Evolutionary conservation across 1,140 invertebrate genomes (phyloP), one percentile per base, ranked within the genome.

Genomic region (Hyposmocoma kahamanoa): DNA sequence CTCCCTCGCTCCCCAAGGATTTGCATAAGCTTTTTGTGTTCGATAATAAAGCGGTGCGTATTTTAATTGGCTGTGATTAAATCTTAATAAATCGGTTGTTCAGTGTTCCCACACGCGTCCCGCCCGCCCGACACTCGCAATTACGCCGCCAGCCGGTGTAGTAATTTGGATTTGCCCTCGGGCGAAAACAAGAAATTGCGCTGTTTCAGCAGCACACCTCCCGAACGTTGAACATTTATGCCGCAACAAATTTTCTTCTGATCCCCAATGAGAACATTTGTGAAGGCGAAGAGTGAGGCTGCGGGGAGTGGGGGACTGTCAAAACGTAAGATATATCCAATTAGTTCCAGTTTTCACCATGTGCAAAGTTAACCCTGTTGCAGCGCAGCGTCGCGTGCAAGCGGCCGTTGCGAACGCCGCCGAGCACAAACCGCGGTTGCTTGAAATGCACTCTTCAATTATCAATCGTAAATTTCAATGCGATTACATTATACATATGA

Each of bases 31-130:
- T 62, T 66, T 67, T 69, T 61, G 61, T 69, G 47, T 67, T 66
- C 58, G 43, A 53, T 75, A 69, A 73, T 73, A 64, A 67, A 55
- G 57, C 59, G 62, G 59, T 70, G 67, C 64, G 69, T 76, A 71
- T 81, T 78, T 73, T 78, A 82, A 80, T 82, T 80, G 70, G 62
- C 46, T 39, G 50, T 67, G 67, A 79, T 78, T 82, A 79, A 78
- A 78, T 78, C 73, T 78, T 79, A 77, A 78, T 81, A 78, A 81
- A 74, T 73, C 64, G 74, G 62, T 54, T n/a, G n/a, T n/a, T n/a
- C 59, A 58, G 67, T 64, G 67, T 79, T 75, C 67, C 67, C 67
- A 72, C 69, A 72, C 62, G 67, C 63, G 62, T 50, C 47, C 48
- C 57, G 56, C 59, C 54, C 57, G 42, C 59, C 50, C 59, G 58